phyloP scores from a whole-genome alignment of 92 coral and sea anemone species.

The Actinernus sp. region DNA sequence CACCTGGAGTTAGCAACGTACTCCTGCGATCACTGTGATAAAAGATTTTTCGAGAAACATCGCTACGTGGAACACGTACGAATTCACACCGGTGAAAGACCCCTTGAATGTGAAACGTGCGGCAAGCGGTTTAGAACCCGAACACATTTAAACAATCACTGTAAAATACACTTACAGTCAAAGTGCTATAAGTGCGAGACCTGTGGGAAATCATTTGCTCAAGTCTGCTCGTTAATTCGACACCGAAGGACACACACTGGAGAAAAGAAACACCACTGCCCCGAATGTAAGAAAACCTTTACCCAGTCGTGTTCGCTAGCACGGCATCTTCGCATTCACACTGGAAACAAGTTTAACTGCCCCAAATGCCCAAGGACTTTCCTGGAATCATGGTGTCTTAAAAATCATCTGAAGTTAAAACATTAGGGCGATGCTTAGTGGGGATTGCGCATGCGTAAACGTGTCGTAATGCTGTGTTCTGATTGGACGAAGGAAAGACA shows the following conservation, averaged over 20 bases:
- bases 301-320: constrained; percentile 42
- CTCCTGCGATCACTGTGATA: too few relatives aligned
- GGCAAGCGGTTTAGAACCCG: constrained; percentile 20
- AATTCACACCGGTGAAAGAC: constrained; percentile 34
- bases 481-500: too few relatives aligned
- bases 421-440: too few relatives aligned
- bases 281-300: constrained; percentile 17
- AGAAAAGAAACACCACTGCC: background rate
- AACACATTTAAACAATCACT: constrained; percentile 6
- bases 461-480: too few relatives aligned
- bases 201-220: constrained; percentile 19
- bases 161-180: background rate
- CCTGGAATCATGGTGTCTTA: constrained; percentile 35
- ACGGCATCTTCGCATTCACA: constrained; percentile 29
- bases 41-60: too few relatives aligned
- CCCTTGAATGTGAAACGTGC: constrained; percentile 14
- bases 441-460: too few relatives aligned
- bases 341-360: constrained; percentile 36
- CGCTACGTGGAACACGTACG: constrained; percentile 1
- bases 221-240: constrained; percentile 8
- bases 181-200: constrained; percentile 7
- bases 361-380: constrained; percentile 13
- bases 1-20: too few relatives aligned
- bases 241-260: constrained; percentile 14
- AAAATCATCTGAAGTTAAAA: constrained; percentile 11